Evolutionary conservation across 2,888 invertebrate genomes (phyloP).

Genomic region (Drepanosiphum platanoidis): DNA sequence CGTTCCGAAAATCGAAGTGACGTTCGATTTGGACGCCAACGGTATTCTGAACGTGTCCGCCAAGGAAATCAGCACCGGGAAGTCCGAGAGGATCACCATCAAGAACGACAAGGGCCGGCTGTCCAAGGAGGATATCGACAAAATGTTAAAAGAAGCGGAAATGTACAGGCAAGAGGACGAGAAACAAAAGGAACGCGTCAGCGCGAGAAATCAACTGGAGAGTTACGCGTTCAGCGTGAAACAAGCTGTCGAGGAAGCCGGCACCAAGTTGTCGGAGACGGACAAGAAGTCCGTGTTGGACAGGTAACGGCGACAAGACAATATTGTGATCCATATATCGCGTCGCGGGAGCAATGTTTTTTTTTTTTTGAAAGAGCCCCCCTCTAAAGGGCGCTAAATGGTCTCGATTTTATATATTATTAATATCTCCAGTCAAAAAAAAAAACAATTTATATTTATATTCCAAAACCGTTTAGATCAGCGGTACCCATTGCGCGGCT

Average conservation of each 20-base stretch:
- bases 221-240: constrained; percentile 67
- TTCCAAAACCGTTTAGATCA: no score
- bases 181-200: constrained; percentile 67
- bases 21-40: constrained; percentile 74
- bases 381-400: no score
- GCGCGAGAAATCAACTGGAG: constrained; percentile 69
- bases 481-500: no score
- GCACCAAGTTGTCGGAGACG: constrained; percentile 66
- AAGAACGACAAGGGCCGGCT: constrained; percentile 69
- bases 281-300: constrained; percentile 66
- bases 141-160: constrained; percentile 68
- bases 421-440: no score
- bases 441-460: no score
- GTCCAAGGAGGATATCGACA: constrained; percentile 69
- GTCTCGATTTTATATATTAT: no score
- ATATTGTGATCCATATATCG: not conserved
- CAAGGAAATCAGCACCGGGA: constrained; percentile 68
- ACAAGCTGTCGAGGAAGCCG: constrained; percentile 67
- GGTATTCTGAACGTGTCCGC: constrained; percentile 68
- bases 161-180: constrained; percentile 67
- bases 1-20: constrained; percentile 80
- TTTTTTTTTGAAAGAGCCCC: no score
- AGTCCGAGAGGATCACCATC: constrained; percentile 68
- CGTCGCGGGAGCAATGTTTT: not conserved
- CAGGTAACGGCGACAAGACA: not conserved